These are phyloP conservation scores for Coptodon rendalli DNA, from an alignment of 2,113 vertebrate species.

Conservation along the genomic window DNA sequence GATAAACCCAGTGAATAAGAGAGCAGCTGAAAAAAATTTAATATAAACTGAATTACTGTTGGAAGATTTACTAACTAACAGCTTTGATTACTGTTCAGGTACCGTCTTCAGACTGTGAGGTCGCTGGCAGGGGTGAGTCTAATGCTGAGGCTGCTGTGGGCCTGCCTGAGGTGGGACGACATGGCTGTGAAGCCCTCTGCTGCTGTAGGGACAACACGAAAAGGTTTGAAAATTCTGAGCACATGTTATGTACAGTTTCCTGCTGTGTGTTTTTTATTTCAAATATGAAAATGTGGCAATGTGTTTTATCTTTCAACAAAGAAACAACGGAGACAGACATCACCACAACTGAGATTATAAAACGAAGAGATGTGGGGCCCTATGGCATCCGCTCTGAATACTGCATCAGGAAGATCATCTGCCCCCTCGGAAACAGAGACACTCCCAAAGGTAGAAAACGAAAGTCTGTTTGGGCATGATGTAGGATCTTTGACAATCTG, in stretches of 20 bases:
- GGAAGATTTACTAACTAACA: neutral
- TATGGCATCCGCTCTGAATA: constrained; percentile 96
- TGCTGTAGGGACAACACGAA: constrained; percentile 86
- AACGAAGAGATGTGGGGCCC: constrained; percentile 88
- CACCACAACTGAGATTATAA: constrained; percentile 97
- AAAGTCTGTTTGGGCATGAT: neutral
- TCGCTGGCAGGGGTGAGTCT: constrained; percentile 94
- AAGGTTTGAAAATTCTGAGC: constrained; percentile 72
- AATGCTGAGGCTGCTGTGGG: constrained; percentile 94
- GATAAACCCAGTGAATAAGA: neutral
- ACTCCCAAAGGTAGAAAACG: constrained; percentile 85
- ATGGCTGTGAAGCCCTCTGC: constrained; percentile 94
- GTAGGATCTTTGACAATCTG: neutral
- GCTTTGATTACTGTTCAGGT: constrained; percentile 15
- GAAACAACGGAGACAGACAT: constrained; percentile 97
- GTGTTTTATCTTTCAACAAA: constrained; percentile 38
- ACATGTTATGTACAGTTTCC: neutral
- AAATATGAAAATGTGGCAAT: neutral
- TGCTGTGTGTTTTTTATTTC: neutral
- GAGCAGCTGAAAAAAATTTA: neutral
- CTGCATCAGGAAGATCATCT: constrained; percentile 97
- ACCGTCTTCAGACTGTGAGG: constrained; percentile 89
- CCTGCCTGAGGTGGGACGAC: constrained; percentile 94
- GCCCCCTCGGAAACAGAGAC: constrained; percentile 91
- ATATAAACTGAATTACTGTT: neutral